A percentile compares a stretch with the other conserved stretches of the same genome.
These are phyloP conservation scores for Sericinus montela DNA, from an alignment of 2,888 invertebrate genomes.

Conservation along the genomic window DNA sequence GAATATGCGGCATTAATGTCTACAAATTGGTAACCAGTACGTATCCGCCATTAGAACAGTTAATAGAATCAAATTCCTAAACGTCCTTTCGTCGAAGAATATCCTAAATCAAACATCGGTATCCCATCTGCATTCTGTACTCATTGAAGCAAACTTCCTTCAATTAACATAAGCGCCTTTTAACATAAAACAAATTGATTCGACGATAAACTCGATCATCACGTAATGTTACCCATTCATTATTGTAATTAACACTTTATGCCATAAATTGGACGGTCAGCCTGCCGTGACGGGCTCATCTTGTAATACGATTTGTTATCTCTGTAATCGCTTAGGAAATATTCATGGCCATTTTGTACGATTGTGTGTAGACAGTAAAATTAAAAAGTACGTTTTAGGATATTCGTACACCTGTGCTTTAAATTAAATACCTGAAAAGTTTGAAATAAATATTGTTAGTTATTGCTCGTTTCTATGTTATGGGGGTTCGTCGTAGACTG, in stretches of 20 bases:
- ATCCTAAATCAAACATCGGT: conserved; percentile 19
- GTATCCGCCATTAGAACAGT: conserved; percentile 18
- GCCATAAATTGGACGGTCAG: conserved; percentile 56
- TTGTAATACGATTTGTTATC: conserved; percentile 37
- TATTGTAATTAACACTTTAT: conserved; percentile 64
- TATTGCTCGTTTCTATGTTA: no score
- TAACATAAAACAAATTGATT: conserved; percentile 63
- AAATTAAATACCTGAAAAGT: no score
- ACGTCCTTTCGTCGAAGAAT: conserved; percentile 16
- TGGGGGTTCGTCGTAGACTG: no score
- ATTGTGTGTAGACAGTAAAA: conserved; percentile 7
- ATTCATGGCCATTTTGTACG: conserved; percentile 26
- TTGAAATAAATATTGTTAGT: no score
- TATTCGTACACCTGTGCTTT: no score
- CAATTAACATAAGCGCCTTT: conserved; percentile 62
- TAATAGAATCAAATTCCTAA: conserved; percentile 19
- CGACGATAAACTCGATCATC: conserved; percentile 46
- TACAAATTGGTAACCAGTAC: conserved; percentile 17
- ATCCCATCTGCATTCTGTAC: conserved; percentile 26
- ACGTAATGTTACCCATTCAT: conserved; percentile 59
- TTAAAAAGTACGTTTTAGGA: not conserved
- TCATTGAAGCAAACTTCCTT: conserved; percentile 65
- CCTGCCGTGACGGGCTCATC: conserved; percentile 48
- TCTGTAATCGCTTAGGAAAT: conserved; percentile 14
- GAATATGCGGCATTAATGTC: conserved; percentile 12